phyloP scores from a whole-genome alignment of 2,888 invertebrate genomes.

The Lumbricus terrestris region DNA sequence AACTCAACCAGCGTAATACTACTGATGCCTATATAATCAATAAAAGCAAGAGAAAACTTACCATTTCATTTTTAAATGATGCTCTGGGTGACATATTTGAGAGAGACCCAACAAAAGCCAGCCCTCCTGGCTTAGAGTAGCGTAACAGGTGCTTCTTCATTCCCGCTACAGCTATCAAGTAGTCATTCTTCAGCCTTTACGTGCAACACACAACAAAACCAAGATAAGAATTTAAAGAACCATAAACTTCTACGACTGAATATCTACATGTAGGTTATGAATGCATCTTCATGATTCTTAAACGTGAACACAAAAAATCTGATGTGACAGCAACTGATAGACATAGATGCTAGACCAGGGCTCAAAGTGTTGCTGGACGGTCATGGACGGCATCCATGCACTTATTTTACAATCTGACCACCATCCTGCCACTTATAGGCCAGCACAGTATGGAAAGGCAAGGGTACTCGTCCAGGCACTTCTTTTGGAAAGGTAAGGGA shows the following conservation, averaged over 20 bases:
- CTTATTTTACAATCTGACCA: too few species aligned
- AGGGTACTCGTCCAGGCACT: too few species aligned
- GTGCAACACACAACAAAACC: neutral
- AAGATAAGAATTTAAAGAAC: neutral
- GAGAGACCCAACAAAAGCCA: slow-evolving; percentile 86
- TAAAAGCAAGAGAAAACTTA: slow-evolving; percentile 22
- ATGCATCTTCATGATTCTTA: neutral
- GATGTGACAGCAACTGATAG: neutral
- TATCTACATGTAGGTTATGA: neutral
- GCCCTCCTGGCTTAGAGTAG: slow-evolving; percentile 74
- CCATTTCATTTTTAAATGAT: slow-evolving; percentile 38
- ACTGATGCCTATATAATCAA: neutral
- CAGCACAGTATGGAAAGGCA: too few species aligned
- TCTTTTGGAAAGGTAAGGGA: too few species aligned
- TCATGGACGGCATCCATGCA: too few species aligned
- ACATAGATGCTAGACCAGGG: neutral
- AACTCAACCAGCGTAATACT: neutral
- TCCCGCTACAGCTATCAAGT: slow-evolving; percentile 78
- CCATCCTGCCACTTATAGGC: too few species aligned
- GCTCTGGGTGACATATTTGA: slow-evolving; percentile 22
- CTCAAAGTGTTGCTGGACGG: too few species aligned
- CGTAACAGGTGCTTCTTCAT: slow-evolving; percentile 76
- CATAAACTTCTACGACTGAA: neutral
- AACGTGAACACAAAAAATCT: too few species aligned
- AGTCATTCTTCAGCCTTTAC: slow-evolving; percentile 76